Evolutionary conservation across 2,797 vertebrate species (phyloP).

Genomic region (Poeciliopsis presidionis): DNA sequence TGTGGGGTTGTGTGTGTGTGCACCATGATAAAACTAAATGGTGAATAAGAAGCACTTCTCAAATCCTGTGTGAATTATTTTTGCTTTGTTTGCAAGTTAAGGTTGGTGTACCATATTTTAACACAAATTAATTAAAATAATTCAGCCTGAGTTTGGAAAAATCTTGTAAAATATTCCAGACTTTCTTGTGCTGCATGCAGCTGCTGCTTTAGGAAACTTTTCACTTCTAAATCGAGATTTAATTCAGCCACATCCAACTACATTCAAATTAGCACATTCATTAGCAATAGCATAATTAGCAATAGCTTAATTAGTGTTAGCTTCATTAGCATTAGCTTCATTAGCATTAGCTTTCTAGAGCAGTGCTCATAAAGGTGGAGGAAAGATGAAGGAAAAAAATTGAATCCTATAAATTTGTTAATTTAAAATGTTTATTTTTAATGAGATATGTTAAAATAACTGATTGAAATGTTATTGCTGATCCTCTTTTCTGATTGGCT

Average conservation of each 20-base stretch:
- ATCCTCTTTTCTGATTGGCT: too few species aligned
- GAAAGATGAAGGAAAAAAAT: too few species aligned
- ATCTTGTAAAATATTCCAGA: neutral
- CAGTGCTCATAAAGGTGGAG: too few species aligned
- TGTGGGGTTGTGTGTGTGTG: neutral
- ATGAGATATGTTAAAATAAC: too few species aligned
- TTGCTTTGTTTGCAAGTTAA: neutral
- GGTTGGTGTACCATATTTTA: neutral
- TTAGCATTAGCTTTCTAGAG: too few species aligned
- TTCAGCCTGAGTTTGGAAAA: neutral
- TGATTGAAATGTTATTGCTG: too few species aligned
- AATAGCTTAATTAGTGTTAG: neutral
- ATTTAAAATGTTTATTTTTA: too few species aligned
- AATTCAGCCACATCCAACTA: neutral
- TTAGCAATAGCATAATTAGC: neutral
- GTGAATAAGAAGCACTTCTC: conserved; percentile 6
- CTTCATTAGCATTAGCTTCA: too few species aligned
- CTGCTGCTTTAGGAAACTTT: neutral
- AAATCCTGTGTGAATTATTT: neutral
- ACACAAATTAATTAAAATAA: neutral
- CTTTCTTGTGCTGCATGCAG: neutral
- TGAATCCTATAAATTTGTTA: too few species aligned
- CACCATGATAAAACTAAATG: neutral
- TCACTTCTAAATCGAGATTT: neutral
- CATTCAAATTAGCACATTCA: neutral